Percentiles rank a stretch among this genome's conserved stretches.
Conservation (phyloP, 1,140 invertebrate species). For the Trichonephila clavata region DNA sequence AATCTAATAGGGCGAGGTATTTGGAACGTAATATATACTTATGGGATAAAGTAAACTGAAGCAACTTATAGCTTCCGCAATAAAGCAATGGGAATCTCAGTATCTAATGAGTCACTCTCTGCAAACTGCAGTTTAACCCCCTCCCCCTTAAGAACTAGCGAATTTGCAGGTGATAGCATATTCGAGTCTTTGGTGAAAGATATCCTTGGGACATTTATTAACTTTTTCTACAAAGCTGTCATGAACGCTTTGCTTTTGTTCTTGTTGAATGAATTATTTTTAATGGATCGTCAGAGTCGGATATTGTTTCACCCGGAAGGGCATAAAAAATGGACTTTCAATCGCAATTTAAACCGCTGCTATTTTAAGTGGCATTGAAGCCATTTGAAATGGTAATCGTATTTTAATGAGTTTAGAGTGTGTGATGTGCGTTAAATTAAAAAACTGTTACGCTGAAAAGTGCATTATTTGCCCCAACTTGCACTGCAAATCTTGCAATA, state of each 20-base stretch:
- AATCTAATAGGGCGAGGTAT: slow-evolving; percentile 32
- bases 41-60: neutral
- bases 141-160: neutral
- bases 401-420: slow-evolving; percentile 21
- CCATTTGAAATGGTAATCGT: slow-evolving; percentile 8
- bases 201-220: slow-evolving; percentile 23
- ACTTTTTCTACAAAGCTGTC: slow-evolving; percentile 10
- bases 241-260: neutral
- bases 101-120: slow-evolving; percentile 12
- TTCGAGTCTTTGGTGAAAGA: neutral
- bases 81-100: neutral
- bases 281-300: neutral
- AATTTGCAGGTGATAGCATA: slow-evolving; percentile 16
- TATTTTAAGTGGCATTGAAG: slow-evolving; percentile 7
- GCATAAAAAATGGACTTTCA: slow-evolving; percentile 12
- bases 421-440: neutral
- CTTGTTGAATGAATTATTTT: slow-evolving; percentile 32
- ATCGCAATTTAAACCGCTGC: slow-evolving; percentile 22
- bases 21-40: neutral
- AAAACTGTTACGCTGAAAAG: slow-evolving; percentile 2
- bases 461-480: neutral
- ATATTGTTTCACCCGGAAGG: slow-evolving; percentile 2
- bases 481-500: neutral
- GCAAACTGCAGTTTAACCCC: neutral
- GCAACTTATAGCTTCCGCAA: neutral